These are phyloP conservation scores for Aurelia sp. DNA, from an alignment of 30 jellyfish, hydroid and myxozoan genomes.

Conservation along the genomic window DNA sequence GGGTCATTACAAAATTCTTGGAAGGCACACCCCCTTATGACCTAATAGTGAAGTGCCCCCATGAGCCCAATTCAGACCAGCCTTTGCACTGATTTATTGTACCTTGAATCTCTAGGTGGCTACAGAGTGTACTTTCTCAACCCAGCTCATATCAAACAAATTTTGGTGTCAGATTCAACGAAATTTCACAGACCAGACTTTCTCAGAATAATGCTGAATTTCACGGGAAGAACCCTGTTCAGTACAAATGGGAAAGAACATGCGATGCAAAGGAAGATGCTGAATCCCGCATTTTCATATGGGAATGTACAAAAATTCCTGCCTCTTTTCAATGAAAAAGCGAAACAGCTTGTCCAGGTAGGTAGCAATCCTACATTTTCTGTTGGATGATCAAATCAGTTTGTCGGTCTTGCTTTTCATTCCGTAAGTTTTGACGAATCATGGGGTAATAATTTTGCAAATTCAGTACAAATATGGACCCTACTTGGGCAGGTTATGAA, in stretches of 20 bases:
- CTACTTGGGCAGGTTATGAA: too few relatives aligned
- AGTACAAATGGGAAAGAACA: constrained; percentile 21
- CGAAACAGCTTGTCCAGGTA: constrained; percentile 33
- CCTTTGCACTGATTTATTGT: too few relatives aligned
- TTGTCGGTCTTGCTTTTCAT: too few relatives aligned
- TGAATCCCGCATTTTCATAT: constrained; percentile 44
- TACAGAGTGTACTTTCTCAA: constrained; percentile 20
- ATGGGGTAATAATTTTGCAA: too few relatives aligned
- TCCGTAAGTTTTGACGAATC: too few relatives aligned
- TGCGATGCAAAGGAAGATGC: constrained; percentile 39
- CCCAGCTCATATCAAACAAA: constrained; percentile 26
- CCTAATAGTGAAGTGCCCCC: too few relatives aligned
- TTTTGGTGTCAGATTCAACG: background rate
- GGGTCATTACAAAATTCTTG: too few relatives aligned
- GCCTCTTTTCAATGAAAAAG: constrained; percentile 20
- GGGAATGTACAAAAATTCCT: constrained; percentile 38
- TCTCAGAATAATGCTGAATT: background rate
- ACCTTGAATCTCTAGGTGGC: constrained; percentile 16
- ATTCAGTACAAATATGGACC: too few relatives aligned
- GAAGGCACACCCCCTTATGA: too few relatives aligned
- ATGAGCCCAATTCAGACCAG: too few relatives aligned
- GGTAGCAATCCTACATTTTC: background rate
- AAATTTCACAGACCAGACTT: constrained; percentile 18
- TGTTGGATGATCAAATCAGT: too few relatives aligned
- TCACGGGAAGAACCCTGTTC: constrained; percentile 15